Evolutionary conservation across 2,888 invertebrate genomes (phyloP), one percentile per base, ranked within the genome.

Genomic region (Myopa tessellatipennis): DNA sequence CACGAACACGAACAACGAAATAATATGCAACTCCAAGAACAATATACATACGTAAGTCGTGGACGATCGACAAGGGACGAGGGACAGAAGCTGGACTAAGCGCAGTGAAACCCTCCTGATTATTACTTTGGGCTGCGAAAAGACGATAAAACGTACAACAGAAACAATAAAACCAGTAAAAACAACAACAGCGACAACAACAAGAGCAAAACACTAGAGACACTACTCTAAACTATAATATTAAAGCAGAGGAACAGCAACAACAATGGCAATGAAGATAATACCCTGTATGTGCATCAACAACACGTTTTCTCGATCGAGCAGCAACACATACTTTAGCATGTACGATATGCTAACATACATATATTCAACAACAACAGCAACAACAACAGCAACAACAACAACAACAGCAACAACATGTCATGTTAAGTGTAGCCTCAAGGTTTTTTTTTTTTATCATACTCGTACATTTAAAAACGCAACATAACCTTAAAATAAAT

Each of bases 191-290:
- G 34, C 67, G 73, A 69, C 77, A 77, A 63, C 69, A 74, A 77
- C 45, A 45, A 18, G 26, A 55, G 50, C 70, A 76, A 63, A 45
- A 76, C 26, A 26, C 26, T 26, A 26, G 26, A 26, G 14, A 18
- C 70, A 36, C 63, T 63, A 63, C 63, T 36, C n/a, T 34, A 63
- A 36, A 36, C 63, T 14, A 71, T 58, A 71, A 71, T 58, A 71
- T 34, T 26, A 18, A 34, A 18, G 61, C 36, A 65, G 16, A 68
- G 40, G 7, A 77, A 76, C 60, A 72, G 58, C 45, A 69, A 73
- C 65, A 76, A 74, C 74, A 76, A 78, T 79, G 72, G 77, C 76
- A 74, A 77, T 80, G 78, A 75, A 80, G 80, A 80, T 80, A 79
- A 80, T 77, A 77, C 77, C 55, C 69, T 78, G 73, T 52, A 76